phyloP scores from a whole-genome alignment of 2,888 invertebrate species.

The Pseudanteris insignis region DNA sequence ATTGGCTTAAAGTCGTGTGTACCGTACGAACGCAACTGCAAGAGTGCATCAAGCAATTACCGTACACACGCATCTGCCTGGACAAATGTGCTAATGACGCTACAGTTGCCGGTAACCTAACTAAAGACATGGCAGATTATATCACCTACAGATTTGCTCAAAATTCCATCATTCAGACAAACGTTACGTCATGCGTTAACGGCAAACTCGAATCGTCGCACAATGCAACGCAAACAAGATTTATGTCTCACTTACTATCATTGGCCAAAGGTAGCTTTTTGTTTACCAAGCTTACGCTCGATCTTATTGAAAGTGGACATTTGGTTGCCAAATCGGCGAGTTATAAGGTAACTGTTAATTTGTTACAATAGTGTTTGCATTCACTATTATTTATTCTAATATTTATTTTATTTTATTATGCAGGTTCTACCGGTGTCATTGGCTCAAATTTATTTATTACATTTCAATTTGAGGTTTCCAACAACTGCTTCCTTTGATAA shows the following conservation, averaged over 20 bases:
- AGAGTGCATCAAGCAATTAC: conserved; percentile 84
- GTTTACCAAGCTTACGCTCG: conserved; percentile 89
- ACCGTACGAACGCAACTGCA: conserved; percentile 86
- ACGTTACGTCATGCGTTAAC: conserved; percentile 75
- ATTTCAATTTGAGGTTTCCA: conserved; percentile 92
- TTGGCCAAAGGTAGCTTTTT: conserved; percentile 90
- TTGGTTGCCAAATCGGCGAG: conserved; percentile 92
- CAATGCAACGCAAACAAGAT: conserved; percentile 77
- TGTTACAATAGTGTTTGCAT: too few relatives aligned
- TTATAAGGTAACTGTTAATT: conserved; percentile 86
- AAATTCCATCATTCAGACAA: conserved; percentile 80
- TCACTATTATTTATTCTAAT: too few relatives aligned
- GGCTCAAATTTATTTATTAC: conserved; percentile 88
- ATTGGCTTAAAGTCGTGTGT: conserved; percentile 90
- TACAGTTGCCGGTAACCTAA: conserved; percentile 70
- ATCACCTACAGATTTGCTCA: conserved; percentile 84
- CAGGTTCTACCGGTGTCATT: conserved; percentile 82
- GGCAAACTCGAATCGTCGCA: conserved; percentile 71
- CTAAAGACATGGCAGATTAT: conserved; percentile 88
- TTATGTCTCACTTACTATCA: conserved; percentile 84
- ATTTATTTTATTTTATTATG: too few relatives aligned
- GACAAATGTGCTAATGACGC: conserved; percentile 76
- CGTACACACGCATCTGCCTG: conserved; percentile 80
- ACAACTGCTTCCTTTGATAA: conserved; percentile 91
- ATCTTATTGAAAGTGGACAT: conserved; percentile 90